phyloP scores from a whole-genome alignment of 2,888 invertebrate genomes.

The Phyllotreta cruciferae region DNA sequence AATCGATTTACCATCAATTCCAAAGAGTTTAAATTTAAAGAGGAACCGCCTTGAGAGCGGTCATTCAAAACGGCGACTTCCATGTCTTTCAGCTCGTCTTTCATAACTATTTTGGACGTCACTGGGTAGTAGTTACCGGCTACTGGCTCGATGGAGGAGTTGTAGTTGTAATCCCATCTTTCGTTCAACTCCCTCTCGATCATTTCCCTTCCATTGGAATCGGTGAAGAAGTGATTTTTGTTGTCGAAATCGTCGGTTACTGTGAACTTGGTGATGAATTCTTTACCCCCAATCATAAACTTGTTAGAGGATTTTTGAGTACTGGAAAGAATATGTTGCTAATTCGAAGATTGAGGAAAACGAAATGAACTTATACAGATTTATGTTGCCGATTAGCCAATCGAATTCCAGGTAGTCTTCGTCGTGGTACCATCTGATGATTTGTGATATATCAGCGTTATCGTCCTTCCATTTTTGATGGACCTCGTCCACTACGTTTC shows the following conservation, averaged over 20 bases:
- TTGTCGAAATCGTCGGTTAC: slow-evolving; percentile 54
- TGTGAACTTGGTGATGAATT: slow-evolving; percentile 33
- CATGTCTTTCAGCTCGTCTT: slow-evolving; percentile 59
- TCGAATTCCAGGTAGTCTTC: slow-evolving; percentile 70
- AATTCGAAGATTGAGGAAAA: background rate
- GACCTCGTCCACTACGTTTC: slow-evolving; percentile 47
- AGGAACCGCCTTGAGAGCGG: slow-evolving; percentile 68
- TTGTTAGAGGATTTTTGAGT: slow-evolving; percentile 25
- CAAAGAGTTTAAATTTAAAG: slow-evolving; percentile 64
- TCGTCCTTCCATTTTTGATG: slow-evolving; percentile 71
- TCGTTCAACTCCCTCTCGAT: slow-evolving; percentile 66
- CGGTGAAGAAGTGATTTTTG: slow-evolving; percentile 70
- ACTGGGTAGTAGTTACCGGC: slow-evolving; percentile 80
- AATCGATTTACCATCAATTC: slow-evolving; percentile 67
- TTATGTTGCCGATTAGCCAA: slow-evolving; percentile 80
- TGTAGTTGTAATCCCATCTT: slow-evolving; percentile 62
- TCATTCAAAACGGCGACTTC: slow-evolving; percentile 66
- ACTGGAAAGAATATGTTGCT: slow-evolving; percentile 46
- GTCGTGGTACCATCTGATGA: slow-evolving; percentile 71
- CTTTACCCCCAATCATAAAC: slow-evolving; percentile 32
- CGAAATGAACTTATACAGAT: slow-evolving; percentile 66
- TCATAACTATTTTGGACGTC: slow-evolving; percentile 69
- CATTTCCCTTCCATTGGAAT: slow-evolving; percentile 78
- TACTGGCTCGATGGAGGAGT: slow-evolving; percentile 61
- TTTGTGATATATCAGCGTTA: slow-evolving; percentile 66